These are phyloP conservation scores for Drosophila lini DNA, from an alignment of 1,140 invertebrate genomes.

Conservation along the genomic window DNA sequence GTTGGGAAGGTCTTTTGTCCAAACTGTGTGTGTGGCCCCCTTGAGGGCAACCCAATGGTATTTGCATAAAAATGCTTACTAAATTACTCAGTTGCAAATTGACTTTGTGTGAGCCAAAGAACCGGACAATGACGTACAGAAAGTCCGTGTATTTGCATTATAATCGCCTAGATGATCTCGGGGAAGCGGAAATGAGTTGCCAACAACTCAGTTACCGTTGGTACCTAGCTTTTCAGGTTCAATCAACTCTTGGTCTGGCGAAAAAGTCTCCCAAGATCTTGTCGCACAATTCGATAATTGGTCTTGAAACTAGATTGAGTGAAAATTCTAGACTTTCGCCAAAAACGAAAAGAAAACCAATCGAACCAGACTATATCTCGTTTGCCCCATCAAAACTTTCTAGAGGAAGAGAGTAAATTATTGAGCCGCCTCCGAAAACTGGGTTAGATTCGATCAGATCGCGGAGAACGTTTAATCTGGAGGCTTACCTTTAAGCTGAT, in stretches of 20 bases:
- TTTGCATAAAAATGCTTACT: constrained; percentile 66
- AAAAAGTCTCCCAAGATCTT: constrained; percentile 22
- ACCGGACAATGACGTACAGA: constrained; percentile 55
- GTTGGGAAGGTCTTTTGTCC: constrained; percentile 51
- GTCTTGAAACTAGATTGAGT: constrained; percentile 20
- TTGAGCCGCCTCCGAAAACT: constrained; percentile 53
- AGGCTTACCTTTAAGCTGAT: constrained; percentile 52
- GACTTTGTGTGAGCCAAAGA: constrained; percentile 17
- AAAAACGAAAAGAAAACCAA: constrained; percentile 43
- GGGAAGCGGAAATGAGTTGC: constrained; percentile 70
- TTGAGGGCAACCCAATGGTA: background rate
- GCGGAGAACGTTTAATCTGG: constrained; percentile 3
- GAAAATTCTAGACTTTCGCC: constrained; percentile 72
- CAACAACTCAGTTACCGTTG: constrained; percentile 51
- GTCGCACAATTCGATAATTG: constrained; percentile 37
- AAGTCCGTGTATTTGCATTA: constrained; percentile 54
- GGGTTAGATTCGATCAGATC: constrained; percentile 45
- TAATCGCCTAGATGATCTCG: constrained; percentile 53
- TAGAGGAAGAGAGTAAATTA: constrained; percentile 55
- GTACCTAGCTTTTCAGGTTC: constrained; percentile 30
- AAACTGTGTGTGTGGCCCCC: constrained; percentile 41
- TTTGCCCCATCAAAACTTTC: constrained; percentile 52
- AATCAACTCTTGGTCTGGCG: constrained; percentile 43
- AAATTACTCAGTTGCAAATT: constrained; percentile 38
- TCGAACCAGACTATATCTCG: constrained; percentile 35